Evolutionary conservation across 64 coral and sea anemone species (phyloP).

Genomic region (Pocillopora verrucosa): DNA sequence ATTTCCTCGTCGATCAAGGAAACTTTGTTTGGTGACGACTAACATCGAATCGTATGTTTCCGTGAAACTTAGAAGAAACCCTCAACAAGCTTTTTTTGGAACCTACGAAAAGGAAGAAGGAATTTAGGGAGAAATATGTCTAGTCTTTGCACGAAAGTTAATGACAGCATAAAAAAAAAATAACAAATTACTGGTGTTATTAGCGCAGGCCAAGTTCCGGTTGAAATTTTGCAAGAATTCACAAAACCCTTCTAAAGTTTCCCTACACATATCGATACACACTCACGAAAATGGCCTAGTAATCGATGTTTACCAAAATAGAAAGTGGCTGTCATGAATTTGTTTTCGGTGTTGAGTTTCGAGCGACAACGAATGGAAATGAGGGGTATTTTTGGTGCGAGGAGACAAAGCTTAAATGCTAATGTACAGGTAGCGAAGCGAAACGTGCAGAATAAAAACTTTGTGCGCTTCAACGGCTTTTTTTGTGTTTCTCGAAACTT

Average conservation of each 20-base stretch:
- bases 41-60: background rate
- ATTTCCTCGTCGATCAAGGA: background rate
- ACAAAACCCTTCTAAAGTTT: slow-evolving; percentile 27
- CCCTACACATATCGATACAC: slow-evolving; percentile 31
- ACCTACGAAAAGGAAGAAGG: background rate
- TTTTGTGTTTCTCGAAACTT: background rate
- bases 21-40: background rate
- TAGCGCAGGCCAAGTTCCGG: slow-evolving; percentile 17
- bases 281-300: slow-evolving; percentile 13
- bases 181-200: slow-evolving; percentile 46
- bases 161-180: slow-evolving; percentile 39
- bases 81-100: background rate
- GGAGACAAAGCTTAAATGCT: slow-evolving; percentile 71
- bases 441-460: slow-evolving; percentile 20
- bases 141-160: slow-evolving; percentile 11
- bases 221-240: slow-evolving; percentile 47
- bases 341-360: slow-evolving; percentile 36
- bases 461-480: background rate
- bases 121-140: background rate
- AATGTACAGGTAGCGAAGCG: slow-evolving; percentile 29
- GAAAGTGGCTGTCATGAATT: slow-evolving; percentile 19
- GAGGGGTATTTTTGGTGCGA: slow-evolving; percentile 27
- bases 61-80: background rate
- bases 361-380: slow-evolving; percentile 11
- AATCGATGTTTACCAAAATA: slow-evolving; percentile 34